These are phyloP conservation scores for Petrophora chlorosata DNA, from an alignment of 2,888 invertebrate species.

Conservation along the genomic window DNA sequence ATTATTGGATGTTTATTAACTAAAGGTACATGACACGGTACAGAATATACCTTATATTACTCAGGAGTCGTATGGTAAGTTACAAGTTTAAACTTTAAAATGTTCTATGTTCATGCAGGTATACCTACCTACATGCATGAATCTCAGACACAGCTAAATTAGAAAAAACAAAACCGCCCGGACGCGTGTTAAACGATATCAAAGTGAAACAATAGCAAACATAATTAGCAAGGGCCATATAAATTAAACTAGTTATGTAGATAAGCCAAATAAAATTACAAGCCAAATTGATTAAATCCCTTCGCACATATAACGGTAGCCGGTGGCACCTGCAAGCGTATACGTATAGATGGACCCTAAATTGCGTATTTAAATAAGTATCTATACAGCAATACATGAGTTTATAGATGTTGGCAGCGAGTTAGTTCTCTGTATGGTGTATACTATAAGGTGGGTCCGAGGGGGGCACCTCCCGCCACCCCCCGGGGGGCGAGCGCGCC, in stretches of 20 bases:
- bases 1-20: too few relatives aligned
- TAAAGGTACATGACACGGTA: too few relatives aligned
- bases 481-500: slow-evolving; percentile 65
- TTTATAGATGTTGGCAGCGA: slow-evolving; percentile 78
- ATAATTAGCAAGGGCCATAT: slow-evolving; percentile 42
- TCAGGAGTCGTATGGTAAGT: too few relatives aligned
- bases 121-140: too few relatives aligned
- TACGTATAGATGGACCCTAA: slow-evolving; percentile 59
- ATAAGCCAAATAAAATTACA: slow-evolving; percentile 61
- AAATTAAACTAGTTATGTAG: slow-evolving; percentile 56
- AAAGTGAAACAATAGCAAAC: slow-evolving; percentile 30
- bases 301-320: slow-evolving; percentile 42
- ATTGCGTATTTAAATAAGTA: slow-evolving; percentile 80
- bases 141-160: too few relatives aligned
- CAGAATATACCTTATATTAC: too few relatives aligned
- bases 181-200: slow-evolving; percentile 13
- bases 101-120: too few relatives aligned
- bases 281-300: slow-evolving; percentile 69
- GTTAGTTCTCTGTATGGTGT: slow-evolving; percentile 81
- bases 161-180: background rate
- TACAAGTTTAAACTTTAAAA: too few relatives aligned
- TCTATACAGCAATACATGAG: slow-evolving; percentile 69
- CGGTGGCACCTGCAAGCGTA: slow-evolving; percentile 29
- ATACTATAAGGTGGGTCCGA: slow-evolving; percentile 73
- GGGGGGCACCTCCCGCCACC: slow-evolving; percentile 49